These are phyloP conservation scores for Ochotona curzoniae DNA, from an alignment of 2,113 vertebrate genomes.

Conservation along the genomic window DNA sequence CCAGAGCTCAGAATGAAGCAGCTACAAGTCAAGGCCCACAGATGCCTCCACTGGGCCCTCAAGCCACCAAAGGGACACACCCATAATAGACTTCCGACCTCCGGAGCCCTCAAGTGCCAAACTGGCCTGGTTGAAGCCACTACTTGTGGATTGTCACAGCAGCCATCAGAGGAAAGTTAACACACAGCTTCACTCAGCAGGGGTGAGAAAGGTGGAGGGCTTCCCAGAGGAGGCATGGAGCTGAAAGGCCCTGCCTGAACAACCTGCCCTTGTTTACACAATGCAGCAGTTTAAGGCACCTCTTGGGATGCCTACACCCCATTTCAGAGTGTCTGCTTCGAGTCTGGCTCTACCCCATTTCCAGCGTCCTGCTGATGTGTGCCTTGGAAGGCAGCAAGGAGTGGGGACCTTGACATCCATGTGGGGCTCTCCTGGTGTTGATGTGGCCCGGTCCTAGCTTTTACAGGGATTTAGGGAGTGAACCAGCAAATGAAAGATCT, in stretches of 20 bases:
- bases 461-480: no score
- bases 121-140: neutral
- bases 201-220: neutral
- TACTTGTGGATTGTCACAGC: neutral
- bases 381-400: no score
- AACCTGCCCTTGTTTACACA: no score
- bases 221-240: neutral
- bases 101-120: neutral
- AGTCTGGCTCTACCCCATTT: no score
- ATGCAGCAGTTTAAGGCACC: no score
- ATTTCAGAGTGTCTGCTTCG: no score
- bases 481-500: no score
- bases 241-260: neutral
- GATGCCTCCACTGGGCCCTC: neutral
- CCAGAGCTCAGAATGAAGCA: neutral
- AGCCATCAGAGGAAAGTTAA: neutral
- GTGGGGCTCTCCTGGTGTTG: no score
- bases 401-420: no score
- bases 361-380: no score
- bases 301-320: no score
- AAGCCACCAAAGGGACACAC: neutral
- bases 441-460: no score
- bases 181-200: neutral
- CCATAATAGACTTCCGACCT: neutral
- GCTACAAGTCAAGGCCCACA: neutral